These are phyloP conservation scores for Xiphophorus maculatus DNA, from an alignment of 2,113 vertebrate genomes.

Conservation along the genomic window DNA sequence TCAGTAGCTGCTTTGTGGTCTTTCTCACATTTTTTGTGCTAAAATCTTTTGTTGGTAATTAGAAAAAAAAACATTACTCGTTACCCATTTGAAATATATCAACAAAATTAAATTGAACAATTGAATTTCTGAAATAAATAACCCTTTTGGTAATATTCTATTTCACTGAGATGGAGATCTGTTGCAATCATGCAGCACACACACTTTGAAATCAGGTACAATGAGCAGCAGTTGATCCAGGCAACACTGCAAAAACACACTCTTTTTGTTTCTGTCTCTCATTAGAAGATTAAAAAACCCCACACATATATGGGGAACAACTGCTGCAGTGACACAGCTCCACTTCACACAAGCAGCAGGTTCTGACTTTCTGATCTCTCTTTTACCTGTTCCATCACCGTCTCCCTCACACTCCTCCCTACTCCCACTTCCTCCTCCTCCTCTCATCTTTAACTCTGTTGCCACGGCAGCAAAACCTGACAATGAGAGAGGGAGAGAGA, in stretches of 20 bases:
- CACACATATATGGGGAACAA: constrained; percentile 36
- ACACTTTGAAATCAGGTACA: constrained; percentile 27
- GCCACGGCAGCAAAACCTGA: constrained; percentile 79
- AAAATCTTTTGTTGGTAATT: not conserved
- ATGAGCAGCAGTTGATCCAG: constrained; percentile 23
- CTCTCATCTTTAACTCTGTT: constrained; percentile 71
- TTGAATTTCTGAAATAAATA: not conserved
- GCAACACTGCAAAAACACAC: constrained; percentile 27
- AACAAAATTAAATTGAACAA: not conserved
- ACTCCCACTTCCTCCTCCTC: constrained; percentile 45
- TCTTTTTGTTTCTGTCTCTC: constrained; percentile 47
- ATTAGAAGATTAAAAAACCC: constrained; percentile 3
- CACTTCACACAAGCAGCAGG: constrained; percentile 54
- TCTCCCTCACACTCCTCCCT: constrained; percentile 33
- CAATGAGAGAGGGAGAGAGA: constrained; percentile 54
- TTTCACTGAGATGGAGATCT: not conserved
- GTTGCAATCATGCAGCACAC: constrained; percentile 32
- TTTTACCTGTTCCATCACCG: constrained; percentile 70
- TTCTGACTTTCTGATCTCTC: constrained; percentile 61
- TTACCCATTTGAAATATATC: not conserved
- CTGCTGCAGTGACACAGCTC: constrained; percentile 42
- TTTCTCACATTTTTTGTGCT: not conserved
- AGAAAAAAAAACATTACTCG: not conserved
- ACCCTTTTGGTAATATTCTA: not conserved
- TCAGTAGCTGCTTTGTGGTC: no score